Conservation (phyloP, 2,797 vertebrate species). For the Lithobates sylvaticus region DNA sequence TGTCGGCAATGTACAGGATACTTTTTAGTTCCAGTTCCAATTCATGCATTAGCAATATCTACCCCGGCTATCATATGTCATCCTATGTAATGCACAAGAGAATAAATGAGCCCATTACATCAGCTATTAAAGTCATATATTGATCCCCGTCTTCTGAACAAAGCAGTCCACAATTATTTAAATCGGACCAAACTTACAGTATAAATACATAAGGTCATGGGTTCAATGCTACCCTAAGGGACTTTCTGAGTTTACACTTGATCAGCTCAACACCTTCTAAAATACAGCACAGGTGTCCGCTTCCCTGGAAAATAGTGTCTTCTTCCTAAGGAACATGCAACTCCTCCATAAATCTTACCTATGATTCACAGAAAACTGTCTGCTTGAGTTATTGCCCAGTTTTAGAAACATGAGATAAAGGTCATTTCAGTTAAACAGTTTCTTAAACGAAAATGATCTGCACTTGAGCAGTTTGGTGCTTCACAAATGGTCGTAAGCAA, state of each 20-base stretch:
- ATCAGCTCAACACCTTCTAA: not conserved
- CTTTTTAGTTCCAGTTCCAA: not conserved
- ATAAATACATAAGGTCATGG: not conserved
- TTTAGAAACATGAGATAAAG: conserved; percentile 23
- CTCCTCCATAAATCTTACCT: not conserved
- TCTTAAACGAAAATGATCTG: conserved; percentile 25
- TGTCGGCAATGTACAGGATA: not conserved
- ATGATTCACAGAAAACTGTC: conserved; percentile 20
- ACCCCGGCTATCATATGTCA: not conserved
- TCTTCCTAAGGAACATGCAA: conserved; percentile 21
- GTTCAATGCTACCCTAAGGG: not conserved
- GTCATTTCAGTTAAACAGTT: conserved; percentile 39
- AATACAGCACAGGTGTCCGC: conserved; percentile 15
- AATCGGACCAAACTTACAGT: not conserved
- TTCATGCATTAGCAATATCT: not conserved
- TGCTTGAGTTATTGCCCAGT: conserved; percentile 9
- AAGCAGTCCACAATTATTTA: not conserved
- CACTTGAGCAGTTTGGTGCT: conserved; percentile 35
- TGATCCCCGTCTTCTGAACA: not conserved
- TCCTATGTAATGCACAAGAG: not conserved
- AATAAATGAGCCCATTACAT: not conserved
- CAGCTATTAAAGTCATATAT: not conserved
- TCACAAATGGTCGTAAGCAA: conserved; percentile 57
- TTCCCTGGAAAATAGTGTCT: not conserved
- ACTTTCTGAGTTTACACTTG: not conserved